Evolutionary conservation across 2,888 invertebrate genomes (phyloP), one percentile per base, ranked within the genome.

Genomic region (Trachelus stipa): DNA sequence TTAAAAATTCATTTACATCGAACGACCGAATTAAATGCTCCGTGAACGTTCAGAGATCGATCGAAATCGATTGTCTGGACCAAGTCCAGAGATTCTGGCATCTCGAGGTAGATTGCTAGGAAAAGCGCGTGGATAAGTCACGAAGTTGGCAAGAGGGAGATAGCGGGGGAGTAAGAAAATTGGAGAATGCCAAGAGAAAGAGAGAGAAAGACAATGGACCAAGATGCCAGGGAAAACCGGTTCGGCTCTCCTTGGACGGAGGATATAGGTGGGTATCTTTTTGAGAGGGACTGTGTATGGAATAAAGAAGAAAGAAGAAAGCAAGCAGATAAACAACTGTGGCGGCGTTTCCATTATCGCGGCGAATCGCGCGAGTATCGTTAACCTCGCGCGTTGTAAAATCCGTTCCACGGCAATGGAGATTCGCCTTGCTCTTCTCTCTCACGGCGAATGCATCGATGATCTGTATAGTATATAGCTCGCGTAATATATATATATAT

Each of bases 121-220:
- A 56, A 56, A 56, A 56, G 23, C 56, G 9, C 56, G 40, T 40
- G 56, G 56, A 23, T 56, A 23, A 23, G 56, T 56, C 56, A 23
- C 56, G 56, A 6, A 23, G 56, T 23, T 23, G 83, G 87, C 83
- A 85, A 85, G 84, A 85, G 82, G 83, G 85, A 87, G 87, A 85
- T 83, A 74, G 40, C 30, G 71, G 73, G 40, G 11, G 34, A 75
- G 15, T 31, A 76, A 68, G 34, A 56, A 33, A 33, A 68, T n/a
- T 15, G 4, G 31, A 23, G 75, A 34, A 35, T 23, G 37, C n/a
- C 37, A n/a, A 76, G 68, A 69, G 73, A 56, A 56, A 15, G 30
- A 31, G 30, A 31, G 34, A 31, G 69, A 69, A 2, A 30, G 12
- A 69, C 23, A 23, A 23, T 56, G 23, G 23, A 56, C 56, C 56